Evolutionary conservation across 1,140 invertebrate genomes (phyloP).

Genomic region (Megathymus violae): DNA sequence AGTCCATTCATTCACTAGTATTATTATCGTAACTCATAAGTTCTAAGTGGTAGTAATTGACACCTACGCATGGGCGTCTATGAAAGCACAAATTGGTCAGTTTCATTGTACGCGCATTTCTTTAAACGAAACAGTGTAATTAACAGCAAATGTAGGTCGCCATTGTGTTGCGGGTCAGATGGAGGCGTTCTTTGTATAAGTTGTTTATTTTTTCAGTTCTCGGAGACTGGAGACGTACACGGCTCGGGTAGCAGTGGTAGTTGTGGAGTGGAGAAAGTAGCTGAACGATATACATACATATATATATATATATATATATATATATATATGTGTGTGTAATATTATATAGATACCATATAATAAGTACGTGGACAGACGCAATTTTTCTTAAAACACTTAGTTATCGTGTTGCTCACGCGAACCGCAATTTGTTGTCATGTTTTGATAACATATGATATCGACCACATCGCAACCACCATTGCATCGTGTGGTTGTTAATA

Average conservation of each 20-base stretch:
- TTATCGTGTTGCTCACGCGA: too few relatives aligned
- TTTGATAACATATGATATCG: too few relatives aligned
- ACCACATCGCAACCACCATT: too few relatives aligned
- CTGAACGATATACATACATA: too few relatives aligned
- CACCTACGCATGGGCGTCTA: conserved; percentile 7
- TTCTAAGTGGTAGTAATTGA: conserved; percentile 5
- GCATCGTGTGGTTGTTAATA: too few relatives aligned
- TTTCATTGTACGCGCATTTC: conserved; percentile 53
- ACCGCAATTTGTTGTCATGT: too few relatives aligned
- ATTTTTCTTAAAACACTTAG: too few relatives aligned
- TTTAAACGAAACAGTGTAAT: conserved; percentile 65
- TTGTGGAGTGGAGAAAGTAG: too few relatives aligned
- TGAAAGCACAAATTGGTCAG: conserved; percentile 44
- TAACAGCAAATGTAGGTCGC: conserved; percentile 65
- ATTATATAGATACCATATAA: too few relatives aligned
- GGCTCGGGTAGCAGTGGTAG: conserved; percentile 17
- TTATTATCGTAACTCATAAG: background rate
- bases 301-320: too few relatives aligned
- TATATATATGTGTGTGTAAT: too few relatives aligned
- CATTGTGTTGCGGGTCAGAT: conserved; percentile 65
- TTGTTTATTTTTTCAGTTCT: conserved; percentile 73
- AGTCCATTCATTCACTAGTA: background rate
- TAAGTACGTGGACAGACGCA: too few relatives aligned
- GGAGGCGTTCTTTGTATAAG: conserved; percentile 70
- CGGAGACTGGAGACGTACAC: conserved; percentile 39